Evolutionary conservation across 2,797 vertebrate species (phyloP), one percentile per base, ranked within the genome.

Genomic region (Percopsis omiscomaycus): DNA sequence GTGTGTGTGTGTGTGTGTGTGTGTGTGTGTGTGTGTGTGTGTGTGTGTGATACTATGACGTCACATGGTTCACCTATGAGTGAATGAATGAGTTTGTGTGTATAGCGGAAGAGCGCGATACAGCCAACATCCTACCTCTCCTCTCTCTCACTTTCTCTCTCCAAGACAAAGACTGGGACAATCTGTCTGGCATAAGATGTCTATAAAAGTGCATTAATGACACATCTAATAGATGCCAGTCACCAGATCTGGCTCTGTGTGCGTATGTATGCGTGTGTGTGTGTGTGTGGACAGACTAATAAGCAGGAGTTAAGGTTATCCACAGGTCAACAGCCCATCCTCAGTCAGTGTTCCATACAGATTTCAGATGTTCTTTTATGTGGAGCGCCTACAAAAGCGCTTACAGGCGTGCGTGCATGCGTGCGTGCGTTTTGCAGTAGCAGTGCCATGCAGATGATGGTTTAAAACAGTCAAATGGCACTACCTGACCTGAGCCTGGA

Each of bases 141-240:
- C 48, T 50, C 15, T 51, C 49, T 27, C 49, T 16, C 49, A 15
- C 49, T 9, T 14, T 22, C 49, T 6, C 48, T 9, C 49, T 16
- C 49, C 2, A 37, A 37, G 32, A 22, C 22, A 22, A 22, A 37
- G 5, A 37, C 32, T 37, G 32, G 8, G 32, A 22, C 22, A 22
- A 8, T 37, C 32, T 37, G 5, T 37, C 32, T 5, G 32, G 32
- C 32, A 37, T 8, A 37, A 37, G 32, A 27, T 13, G 79, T 59
- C 74, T 61, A 62, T 71, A 74, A 78, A 80, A 66, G 69, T 58
- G 66, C 68, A 66, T 79, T 81, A 76, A 82, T 74, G 48, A 37
- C 48, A 68, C 32, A 60, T 49, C 32, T 73, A 69, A 79, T 66
- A 69, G 78, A 61, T 72, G 60, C 71, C 68, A 67, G 71, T 59